Conservation (phyloP, 2,888 invertebrate genomes). For the Amblyjoppa fuscipennis region DNA sequence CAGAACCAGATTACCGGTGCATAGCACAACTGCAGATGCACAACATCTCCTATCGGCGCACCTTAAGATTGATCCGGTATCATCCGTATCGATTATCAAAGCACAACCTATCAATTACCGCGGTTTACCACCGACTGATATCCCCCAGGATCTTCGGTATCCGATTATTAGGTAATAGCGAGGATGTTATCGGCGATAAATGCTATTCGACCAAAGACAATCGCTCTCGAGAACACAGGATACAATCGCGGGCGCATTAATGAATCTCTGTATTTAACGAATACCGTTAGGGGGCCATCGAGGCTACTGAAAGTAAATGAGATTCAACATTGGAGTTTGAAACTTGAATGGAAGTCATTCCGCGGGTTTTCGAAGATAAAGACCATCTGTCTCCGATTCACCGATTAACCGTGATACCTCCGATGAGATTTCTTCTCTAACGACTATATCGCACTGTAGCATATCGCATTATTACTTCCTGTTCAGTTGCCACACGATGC, state of each 20-base stretch:
- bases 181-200: not conserved
- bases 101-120: slow-evolving; percentile 52
- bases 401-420: not conserved
- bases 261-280: not conserved
- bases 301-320: not conserved
- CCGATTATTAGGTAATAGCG: slow-evolving; percentile 36
- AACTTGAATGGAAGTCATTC: not conserved
- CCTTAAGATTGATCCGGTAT: slow-evolving; percentile 26
- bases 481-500: not conserved
- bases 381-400: not conserved
- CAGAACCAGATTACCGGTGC: slow-evolving; percentile 34
- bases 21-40: not conserved
- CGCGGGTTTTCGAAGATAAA: not conserved
- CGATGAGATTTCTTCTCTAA: not conserved
- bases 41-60: not conserved
- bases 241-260: not conserved
- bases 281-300: not conserved
- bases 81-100: slow-evolving; percentile 53
- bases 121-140: slow-evolving; percentile 21
- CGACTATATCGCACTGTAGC: not conserved
- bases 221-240: not conserved
- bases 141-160: slow-evolving; percentile 29
- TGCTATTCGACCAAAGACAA: not conserved
- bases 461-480: not conserved
- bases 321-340: not conserved